Percentiles rank a stretch among this genome's conserved stretches.
phyloP scores from a whole-genome alignment of 2,888 invertebrate genomes.

The Patella depressa region DNA sequence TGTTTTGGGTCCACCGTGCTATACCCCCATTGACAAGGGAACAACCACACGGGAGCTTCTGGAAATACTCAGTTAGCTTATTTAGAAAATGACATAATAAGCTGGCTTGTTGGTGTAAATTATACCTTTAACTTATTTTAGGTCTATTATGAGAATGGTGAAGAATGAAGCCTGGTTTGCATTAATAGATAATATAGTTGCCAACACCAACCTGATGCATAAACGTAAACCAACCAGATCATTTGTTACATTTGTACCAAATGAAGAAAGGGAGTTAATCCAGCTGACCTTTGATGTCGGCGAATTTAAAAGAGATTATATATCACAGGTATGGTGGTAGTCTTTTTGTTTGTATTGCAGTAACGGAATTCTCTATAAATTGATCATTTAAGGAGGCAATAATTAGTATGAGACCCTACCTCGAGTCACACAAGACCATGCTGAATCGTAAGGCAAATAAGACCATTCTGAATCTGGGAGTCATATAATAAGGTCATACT shows the following conservation, averaged over 20 bases:
- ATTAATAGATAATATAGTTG: slow-evolving; percentile 57
- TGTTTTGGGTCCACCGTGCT: no score
- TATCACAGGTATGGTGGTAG: slow-evolving; percentile 49
- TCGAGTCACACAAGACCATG: no score
- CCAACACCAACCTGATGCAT: slow-evolving; percentile 46
- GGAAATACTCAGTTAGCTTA: background rate
- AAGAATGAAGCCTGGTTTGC: slow-evolving; percentile 62
- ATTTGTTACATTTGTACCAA: slow-evolving; percentile 58
- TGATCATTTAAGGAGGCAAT: no score
- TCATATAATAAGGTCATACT: no score
- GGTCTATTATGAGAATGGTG: slow-evolving; percentile 51
- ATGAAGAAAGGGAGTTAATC: slow-evolving; percentile 56
- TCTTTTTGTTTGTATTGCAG: no score
- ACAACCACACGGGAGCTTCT: no score
- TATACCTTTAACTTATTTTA: slow-evolving; percentile 25
- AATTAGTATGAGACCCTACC: no score
- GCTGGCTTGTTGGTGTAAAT: background rate
- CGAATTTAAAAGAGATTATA: slow-evolving; percentile 54
- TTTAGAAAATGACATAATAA: background rate
- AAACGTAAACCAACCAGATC: slow-evolving; percentile 53
- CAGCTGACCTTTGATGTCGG: slow-evolving; percentile 62
- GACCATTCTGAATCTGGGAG: no score
- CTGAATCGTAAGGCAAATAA: no score
- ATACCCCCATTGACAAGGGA: no score
- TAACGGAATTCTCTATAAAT: no score